Evolutionary conservation across 2,797 vertebrate species (phyloP).

Genomic region (Sphenodon punctatus): DNA sequence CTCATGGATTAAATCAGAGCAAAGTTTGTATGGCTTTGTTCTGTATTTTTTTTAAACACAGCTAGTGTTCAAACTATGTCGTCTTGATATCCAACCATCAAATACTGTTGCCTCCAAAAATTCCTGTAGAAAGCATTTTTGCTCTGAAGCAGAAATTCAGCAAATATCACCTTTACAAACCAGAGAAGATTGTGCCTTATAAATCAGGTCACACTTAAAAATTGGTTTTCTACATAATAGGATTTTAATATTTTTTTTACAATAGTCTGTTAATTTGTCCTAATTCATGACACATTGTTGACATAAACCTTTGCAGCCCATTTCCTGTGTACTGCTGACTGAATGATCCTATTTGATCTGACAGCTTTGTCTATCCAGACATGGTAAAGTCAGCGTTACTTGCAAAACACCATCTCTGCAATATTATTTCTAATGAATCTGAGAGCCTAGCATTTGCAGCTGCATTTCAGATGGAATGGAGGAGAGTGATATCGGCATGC

Average conservation of each 20-base stretch:
- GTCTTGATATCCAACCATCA: neutral
- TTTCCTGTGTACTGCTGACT: neutral
- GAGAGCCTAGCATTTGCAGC: neutral
- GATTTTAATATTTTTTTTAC: neutral
- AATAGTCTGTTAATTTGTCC: neutral
- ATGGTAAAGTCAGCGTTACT: neutral
- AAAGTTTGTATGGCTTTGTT: too few species aligned
- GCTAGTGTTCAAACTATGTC: neutral
- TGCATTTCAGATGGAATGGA: neutral
- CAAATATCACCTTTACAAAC: neutral
- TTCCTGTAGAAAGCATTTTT: neutral
- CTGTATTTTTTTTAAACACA: neutral
- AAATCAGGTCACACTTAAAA: neutral
- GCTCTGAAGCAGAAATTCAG: neutral
- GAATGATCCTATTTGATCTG: neutral
- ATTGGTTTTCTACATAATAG: too few species aligned
- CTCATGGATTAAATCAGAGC: too few species aligned
- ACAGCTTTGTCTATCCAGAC: neutral
- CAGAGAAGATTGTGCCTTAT: neutral
- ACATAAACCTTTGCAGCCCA: slow-evolving; percentile 8
- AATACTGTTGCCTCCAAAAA: neutral
- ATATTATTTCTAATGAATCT: neutral
- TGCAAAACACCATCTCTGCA: neutral
- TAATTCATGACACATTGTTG: neutral
- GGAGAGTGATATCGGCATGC: neutral